Base-by-base conservation (phyloP, 2,113 vertebrate species). In the Oplegnathus fasciatus region DNA sequence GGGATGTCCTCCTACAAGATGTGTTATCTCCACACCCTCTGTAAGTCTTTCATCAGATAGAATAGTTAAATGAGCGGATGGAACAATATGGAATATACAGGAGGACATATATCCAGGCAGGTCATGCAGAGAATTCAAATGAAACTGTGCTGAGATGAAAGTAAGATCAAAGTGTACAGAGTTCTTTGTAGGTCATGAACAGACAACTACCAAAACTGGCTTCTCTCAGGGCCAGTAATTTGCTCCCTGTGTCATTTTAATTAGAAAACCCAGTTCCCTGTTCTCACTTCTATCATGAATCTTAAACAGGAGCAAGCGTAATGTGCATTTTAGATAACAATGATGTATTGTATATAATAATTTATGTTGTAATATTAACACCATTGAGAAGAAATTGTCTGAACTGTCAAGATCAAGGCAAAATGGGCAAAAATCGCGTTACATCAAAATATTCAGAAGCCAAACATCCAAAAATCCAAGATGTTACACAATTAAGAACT, bases 1-100 rank as follows among this genome's bases (percentile, higher is more conserved):
- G 81, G 46, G 34, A 64, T 67, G 68, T 70, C 72, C 48, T 68
- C 75, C 74, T 62, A 20, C 10, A n/a, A 54, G 55, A 69, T 20
- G 22, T 67, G 17, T 22, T 60, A 26, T 61, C 64, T 60, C 46
- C 54, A 74, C 32, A 37, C 66, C 32, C 11, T n/a, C 18, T 55
- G 20, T 44, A 46, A 20, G 40, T 30, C 46, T 57, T 44, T 32
- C 61, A 48, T 58, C 52, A 75, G 30, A 34, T 15, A 8, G 32
- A 80, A 42, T 8, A 20, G 20, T 32, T 50, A 42, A 44, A 54
- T 26, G 9, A 44, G 42, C 26, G 32, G 15, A 66, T 34, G 24
- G 61, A 58, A 66, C 15, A 48, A 58, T 20, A 24, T 37, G n/a
- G n/a, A 67, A 28, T 28, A 54, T 18, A 26, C 32, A 26, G 15